These are phyloP conservation scores for Heliconius aoede DNA, from an alignment of 2,888 invertebrate species.

Conservation along the genomic window DNA sequence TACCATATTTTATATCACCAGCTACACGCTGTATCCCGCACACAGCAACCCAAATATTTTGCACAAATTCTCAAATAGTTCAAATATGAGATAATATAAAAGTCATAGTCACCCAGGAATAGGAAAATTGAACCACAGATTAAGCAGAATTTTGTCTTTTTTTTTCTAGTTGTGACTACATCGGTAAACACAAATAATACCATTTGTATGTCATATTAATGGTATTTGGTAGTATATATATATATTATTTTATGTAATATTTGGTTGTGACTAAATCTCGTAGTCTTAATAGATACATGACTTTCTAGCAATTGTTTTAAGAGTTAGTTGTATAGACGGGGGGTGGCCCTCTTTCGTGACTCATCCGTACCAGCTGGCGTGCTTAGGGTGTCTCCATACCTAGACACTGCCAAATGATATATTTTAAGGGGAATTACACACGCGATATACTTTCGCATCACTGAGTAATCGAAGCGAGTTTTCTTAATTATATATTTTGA, in stretches of 20 bases:
- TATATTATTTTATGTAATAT: slow-evolving; percentile 22
- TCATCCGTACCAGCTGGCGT: slow-evolving; percentile 49
- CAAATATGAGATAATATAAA: no score
- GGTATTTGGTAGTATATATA: no score
- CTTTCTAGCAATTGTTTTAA: slow-evolving; percentile 26
- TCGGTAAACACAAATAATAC: no score
- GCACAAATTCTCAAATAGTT: no score
- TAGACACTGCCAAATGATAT: slow-evolving; percentile 46
- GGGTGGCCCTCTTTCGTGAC: slow-evolving; percentile 48
- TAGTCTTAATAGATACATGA: slow-evolving; percentile 13
- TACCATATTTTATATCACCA: slow-evolving; percentile 32
- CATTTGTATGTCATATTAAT: slow-evolving; percentile 27
- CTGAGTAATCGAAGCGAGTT: slow-evolving; percentile 32
- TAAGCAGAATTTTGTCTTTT: no score
- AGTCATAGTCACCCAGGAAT: no score
- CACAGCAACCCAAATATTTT: no score
- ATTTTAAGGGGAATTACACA: slow-evolving; percentile 43
- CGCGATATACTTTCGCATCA: slow-evolving; percentile 45
- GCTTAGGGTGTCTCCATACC: slow-evolving; percentile 47
- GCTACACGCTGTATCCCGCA: no score
- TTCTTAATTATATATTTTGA: neutral
- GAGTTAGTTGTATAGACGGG: slow-evolving; percentile 40
- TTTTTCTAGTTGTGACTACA: no score
- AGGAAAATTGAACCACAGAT: no score
- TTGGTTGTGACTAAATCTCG: slow-evolving; percentile 37